Percentiles rank a stretch among this genome's conserved stretches.
Conservation (phyloP, 1,140 invertebrate species). For the Laupala kohalensis region DNA sequence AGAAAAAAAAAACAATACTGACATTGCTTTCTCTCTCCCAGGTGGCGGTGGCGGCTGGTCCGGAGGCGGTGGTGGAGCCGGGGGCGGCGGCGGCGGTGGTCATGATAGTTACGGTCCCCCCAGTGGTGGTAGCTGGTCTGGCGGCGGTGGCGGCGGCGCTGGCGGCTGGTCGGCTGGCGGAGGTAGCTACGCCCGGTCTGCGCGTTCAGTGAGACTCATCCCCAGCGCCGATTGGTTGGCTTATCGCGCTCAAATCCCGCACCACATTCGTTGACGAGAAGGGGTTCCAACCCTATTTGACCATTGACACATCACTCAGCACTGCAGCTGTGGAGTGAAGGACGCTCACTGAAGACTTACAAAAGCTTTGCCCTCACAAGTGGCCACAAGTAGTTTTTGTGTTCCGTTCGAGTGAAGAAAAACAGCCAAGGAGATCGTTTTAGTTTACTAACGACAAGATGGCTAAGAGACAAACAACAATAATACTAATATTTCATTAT, state of each 20-base stretch:
- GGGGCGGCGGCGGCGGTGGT: neutral
- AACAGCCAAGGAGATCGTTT: too few relatives aligned
- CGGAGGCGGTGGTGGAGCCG: slow-evolving; percentile 5
- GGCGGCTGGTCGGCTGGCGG: neutral
- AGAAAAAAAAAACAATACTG: too few relatives aligned
- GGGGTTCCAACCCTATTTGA: neutral
- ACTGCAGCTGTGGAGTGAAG: neutral
- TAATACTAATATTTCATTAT: too few relatives aligned
- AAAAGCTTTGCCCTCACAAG: too few relatives aligned
- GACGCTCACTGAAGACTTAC: neutral
- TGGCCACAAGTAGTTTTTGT: too few relatives aligned
- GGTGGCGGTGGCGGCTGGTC: slow-evolving; percentile 3
- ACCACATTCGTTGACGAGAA: neutral
- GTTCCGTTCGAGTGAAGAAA: too few relatives aligned
- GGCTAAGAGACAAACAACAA: too few relatives aligned
- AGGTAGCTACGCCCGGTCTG: neutral
- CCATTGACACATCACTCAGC: too few relatives aligned
- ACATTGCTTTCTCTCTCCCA: neutral
- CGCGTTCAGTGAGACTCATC: neutral
- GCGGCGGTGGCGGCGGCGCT: neutral
- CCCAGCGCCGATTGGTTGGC: neutral
- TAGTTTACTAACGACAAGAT: too few relatives aligned
- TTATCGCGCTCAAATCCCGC: neutral
- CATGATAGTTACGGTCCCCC: neutral
- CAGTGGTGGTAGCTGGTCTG: neutral